Evolutionary conservation across 2,888 invertebrate genomes (phyloP).

Genomic region (Trichogramma evanescens): DNA sequence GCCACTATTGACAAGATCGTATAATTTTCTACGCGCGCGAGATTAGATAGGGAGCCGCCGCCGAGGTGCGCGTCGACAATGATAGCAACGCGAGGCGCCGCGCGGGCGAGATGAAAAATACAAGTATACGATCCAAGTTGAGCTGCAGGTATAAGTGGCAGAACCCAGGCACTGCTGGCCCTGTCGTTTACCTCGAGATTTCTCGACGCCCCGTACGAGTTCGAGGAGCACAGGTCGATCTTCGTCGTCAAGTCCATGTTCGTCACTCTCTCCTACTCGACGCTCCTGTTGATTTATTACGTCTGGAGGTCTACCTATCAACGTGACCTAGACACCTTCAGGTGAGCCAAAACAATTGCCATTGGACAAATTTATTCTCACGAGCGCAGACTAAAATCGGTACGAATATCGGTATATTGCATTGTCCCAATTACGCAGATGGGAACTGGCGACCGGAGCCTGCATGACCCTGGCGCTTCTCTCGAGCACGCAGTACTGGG

Average conservation of each 20-base stretch:
- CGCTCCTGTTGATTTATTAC: slow-evolving; percentile 12
- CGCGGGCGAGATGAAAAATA: no score
- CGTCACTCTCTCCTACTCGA: slow-evolving; percentile 14
- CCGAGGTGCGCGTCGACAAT: no score
- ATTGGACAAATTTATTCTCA: background rate
- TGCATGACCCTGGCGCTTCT: slow-evolving; percentile 10
- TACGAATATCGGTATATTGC: no score
- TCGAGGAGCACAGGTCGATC: slow-evolving; percentile 8
- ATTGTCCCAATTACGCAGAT: background rate
- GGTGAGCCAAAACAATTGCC: slow-evolving; percentile 6
- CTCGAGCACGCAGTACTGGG: slow-evolving; percentile 1
- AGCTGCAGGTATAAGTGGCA: slow-evolving; percentile 17
- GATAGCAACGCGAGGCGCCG: no score
- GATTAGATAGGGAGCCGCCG: no score
- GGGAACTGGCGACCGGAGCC: slow-evolving; percentile 9
- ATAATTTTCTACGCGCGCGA: no score
- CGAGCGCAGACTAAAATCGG: no score
- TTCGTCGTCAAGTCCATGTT: slow-evolving; percentile 18
- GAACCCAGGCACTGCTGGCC: slow-evolving; percentile 18
- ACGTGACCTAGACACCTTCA: slow-evolving; percentile 17
- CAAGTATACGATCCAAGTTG: no score
- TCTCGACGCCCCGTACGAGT: slow-evolving; percentile 17
- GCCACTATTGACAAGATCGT: no score
- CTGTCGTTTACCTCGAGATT: slow-evolving; percentile 19
- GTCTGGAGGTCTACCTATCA: slow-evolving; percentile 12